Evolutionary conservation across 1,140 invertebrate species (phyloP), one percentile per base, ranked within the genome.

Genomic region (Tetranychus urticae): DNA sequence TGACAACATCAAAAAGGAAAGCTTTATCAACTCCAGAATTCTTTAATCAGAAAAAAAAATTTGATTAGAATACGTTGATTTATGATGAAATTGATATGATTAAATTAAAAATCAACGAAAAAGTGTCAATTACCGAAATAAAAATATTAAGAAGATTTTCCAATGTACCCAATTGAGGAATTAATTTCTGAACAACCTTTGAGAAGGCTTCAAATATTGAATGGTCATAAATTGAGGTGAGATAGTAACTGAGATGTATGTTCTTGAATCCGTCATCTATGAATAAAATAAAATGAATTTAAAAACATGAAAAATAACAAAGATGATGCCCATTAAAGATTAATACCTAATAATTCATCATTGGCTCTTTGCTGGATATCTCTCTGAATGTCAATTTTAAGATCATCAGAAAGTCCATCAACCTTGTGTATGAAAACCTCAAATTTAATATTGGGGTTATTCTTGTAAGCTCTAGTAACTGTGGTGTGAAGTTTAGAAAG

Each of bases 181-280:
- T 97, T 62, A 99, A 75, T 73, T 98, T 98, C 71, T 99, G 96
- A 56, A 99, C 92, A 66, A 98, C 93, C 84, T 98, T 98, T 67
- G 90, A 97, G 73, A 98, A 98, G 14, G 94, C 94, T 78, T 99
- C 96, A 77, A 99, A 99, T 74, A 99, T 98, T 62, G 93, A 97
- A 72, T 99, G 94, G 75, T 99, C 96, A 73, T 98, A 98, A 65
- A 99, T 98, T 62, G 90, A 97, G 13, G 96, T 99, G 48, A 98
- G 75, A 74, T 98, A 92, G 76, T 97, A 97, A 70, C 90, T 77
- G 66, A 62, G 67, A 68, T 62, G 37, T 54, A 65, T 60, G 42
- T 55, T 61, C 14, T 64, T 56, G 10, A 67, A 62, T 6, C 59
- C 62, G n/a, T 13, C 54, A 31, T 64, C 63, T 52, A n/a, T 52